Percentiles rank a stretch among this genome's conserved stretches.
Evolutionary conservation across 2,888 invertebrate genomes (phyloP).

Genomic region (Hoplodrina ambigua): DNA sequence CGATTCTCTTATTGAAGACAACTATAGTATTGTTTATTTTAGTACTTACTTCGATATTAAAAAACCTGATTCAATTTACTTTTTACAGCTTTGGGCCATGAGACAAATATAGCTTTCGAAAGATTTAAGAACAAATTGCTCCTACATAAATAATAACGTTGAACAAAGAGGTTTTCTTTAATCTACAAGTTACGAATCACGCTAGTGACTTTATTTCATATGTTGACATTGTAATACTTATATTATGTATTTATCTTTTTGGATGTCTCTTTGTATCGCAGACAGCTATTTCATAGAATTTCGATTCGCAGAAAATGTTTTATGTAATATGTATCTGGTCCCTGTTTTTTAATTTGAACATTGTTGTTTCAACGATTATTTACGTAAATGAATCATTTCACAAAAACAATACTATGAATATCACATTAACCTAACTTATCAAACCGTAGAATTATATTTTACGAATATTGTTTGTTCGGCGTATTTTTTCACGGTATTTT

Average conservation of each 20-base stretch:
- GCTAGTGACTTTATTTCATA: neutral
- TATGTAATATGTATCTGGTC: too few species aligned
- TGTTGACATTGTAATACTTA: neutral
- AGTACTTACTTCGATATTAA: neutral
- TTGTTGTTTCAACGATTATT: too few species aligned
- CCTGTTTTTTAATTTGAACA: too few species aligned
- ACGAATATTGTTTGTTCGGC: too few species aligned
- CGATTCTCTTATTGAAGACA: neutral
- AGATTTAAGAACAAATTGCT: slow-evolving; percentile 29
- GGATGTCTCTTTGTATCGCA: too few species aligned
- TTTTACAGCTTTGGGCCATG: slow-evolving; percentile 7
- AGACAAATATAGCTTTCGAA: slow-evolving; percentile 8
- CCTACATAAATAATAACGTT: slow-evolving; percentile 15
- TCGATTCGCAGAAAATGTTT: too few species aligned
- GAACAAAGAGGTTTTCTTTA: slow-evolving; percentile 8
- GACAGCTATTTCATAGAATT: too few species aligned
- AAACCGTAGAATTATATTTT: too few species aligned
- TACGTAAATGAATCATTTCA: too few species aligned
- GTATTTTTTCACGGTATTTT: too few species aligned
- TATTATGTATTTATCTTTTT: neutral
- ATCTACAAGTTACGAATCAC: slow-evolving; percentile 7
- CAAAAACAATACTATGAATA: too few species aligned
- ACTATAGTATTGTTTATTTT: neutral
- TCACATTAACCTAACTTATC: too few species aligned
- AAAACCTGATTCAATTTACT: slow-evolving; percentile 17